These are phyloP conservation scores for Piprites chloris DNA, from an alignment of 2,113 vertebrate genomes.

Conservation along the genomic window DNA sequence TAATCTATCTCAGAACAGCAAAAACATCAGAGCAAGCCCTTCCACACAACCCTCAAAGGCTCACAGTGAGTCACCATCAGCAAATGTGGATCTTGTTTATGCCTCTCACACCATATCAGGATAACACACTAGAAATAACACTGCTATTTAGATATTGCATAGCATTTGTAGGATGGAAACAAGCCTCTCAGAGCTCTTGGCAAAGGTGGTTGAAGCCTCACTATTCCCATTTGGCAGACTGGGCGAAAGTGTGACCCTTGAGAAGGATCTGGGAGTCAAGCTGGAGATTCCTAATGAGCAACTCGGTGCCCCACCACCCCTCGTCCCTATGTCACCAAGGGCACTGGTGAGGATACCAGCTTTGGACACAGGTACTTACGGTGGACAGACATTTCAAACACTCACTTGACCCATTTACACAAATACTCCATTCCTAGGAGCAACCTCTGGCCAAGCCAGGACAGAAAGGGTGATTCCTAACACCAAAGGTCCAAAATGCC, in stretches of 20 bases:
- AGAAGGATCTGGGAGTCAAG: neutral
- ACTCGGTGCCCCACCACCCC: neutral
- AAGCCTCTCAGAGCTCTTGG: neutral
- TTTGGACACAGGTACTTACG: fast-evolving
- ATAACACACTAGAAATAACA: constrained; percentile 51
- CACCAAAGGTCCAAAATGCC: neutral
- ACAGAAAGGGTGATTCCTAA: neutral
- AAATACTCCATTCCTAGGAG: neutral
- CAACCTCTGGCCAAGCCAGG: neutral
- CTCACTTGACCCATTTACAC: neutral
- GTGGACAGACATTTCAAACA: neutral
- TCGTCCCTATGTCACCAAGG: neutral
- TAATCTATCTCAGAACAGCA: constrained; percentile 62
- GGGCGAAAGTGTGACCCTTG: neutral
- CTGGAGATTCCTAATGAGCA: neutral
- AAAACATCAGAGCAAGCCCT: constrained; percentile 61
- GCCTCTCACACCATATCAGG: constrained; percentile 24
- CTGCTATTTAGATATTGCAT: neutral
- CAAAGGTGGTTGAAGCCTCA: neutral
- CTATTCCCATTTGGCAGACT: neutral
- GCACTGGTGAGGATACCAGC: neutral
- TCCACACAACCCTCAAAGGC: constrained; percentile 52
- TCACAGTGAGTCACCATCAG: constrained; percentile 58
- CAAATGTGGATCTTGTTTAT: constrained; percentile 38
- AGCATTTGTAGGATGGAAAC: neutral